Percentiles rank a stretch among this genome's conserved stretches.
These are phyloP conservation scores for Apotomis betuletana DNA, from an alignment of 2,888 invertebrate species.

Conservation along the genomic window DNA sequence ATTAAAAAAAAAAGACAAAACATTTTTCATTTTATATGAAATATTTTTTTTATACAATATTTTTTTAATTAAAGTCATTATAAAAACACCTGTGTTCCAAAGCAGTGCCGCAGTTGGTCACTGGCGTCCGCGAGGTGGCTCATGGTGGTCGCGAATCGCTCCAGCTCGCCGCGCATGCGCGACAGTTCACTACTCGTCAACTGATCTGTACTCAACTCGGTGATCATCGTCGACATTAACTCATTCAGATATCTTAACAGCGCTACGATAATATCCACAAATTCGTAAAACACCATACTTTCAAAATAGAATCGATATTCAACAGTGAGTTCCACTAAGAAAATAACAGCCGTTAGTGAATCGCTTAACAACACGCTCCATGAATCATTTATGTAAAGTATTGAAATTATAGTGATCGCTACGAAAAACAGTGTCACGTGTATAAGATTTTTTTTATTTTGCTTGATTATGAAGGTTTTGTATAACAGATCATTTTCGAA, in stretches of 20 bases:
- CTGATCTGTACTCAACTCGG: not conserved
- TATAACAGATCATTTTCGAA: not conserved
- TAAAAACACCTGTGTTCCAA: conserved; percentile 15
- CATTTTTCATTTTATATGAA: too few relatives aligned
- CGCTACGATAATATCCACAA: not conserved
- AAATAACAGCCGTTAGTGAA: not conserved
- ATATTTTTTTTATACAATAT: too few relatives aligned
- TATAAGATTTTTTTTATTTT: not conserved
- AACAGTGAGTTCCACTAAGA: not conserved
- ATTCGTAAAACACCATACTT: conserved; percentile 7
- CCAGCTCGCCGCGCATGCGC: not conserved
- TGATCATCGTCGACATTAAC: not conserved
- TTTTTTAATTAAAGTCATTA: too few relatives aligned
- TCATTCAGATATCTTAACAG: conserved; percentile 8
- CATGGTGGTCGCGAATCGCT: not conserved
- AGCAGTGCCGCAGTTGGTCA: not conserved
- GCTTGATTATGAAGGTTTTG: not conserved
- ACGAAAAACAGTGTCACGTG: not conserved
- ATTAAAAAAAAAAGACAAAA: too few relatives aligned
- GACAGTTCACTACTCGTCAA: not conserved
- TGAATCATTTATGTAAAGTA: not conserved
- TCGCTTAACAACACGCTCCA: not conserved
- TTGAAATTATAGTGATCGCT: not conserved
- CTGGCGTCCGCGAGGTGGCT: not conserved
- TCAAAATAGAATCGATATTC: not conserved